A percentile compares a stretch with the other conserved stretches of the same genome.
Evolutionary conservation across 1,140 invertebrate genomes (phyloP).

Genomic region (Batillaria attramentaria): DNA sequence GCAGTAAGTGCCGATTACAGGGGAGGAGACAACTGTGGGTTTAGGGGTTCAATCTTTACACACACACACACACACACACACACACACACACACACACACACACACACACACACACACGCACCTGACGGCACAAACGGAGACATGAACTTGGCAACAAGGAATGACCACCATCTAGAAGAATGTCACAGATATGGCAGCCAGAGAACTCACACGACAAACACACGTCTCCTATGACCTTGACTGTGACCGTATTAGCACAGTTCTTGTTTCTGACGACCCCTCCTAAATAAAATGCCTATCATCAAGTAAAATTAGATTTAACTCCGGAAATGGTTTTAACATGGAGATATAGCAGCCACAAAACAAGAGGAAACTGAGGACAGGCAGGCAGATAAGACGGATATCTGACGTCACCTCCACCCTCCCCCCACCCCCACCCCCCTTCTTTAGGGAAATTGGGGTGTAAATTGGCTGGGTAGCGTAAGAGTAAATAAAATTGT

Average conservation of each 20-base stretch:
- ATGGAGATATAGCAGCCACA: background rate
- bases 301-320: background rate
- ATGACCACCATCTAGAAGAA: too few relatives aligned
- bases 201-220: background rate
- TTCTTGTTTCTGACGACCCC: background rate
- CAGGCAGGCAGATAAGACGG: background rate
- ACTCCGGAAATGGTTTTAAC: background rate
- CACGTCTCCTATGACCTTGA: background rate
- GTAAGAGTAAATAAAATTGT: too few relatives aligned
- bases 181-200: background rate
- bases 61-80: conserved; percentile 23
- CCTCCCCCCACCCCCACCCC: background rate
- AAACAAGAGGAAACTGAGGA: background rate
- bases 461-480: too few relatives aligned
- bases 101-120: background rate
- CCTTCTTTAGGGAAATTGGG: background rate
- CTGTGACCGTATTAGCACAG: background rate
- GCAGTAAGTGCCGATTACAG: too few relatives aligned
- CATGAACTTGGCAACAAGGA: background rate
- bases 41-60: background rate
- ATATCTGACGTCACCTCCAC: background rate
- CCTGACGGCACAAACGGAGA: background rate
- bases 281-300: background rate
- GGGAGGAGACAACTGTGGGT: background rate
- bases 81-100: conserved; percentile 24